A percentile compares a stretch with the other conserved stretches of the same genome.
Evolutionary conservation across 2,888 invertebrate species (phyloP).

Genomic region (Slavum lentiscoides): DNA sequence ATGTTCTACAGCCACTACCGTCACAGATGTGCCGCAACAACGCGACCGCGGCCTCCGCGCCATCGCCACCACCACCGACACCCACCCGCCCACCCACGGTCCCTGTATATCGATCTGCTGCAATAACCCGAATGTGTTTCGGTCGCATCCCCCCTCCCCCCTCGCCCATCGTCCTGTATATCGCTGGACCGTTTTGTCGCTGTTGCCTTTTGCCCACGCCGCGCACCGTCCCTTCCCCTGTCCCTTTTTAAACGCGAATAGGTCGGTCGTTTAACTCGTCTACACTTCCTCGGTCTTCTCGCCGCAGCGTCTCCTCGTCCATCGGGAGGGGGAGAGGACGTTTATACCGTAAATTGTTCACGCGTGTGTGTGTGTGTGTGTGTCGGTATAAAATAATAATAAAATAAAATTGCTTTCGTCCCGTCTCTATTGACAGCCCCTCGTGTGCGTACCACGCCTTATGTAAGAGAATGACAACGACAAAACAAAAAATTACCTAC

Average conservation of each 20-base stretch:
- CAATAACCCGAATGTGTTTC: conserved; percentile 49
- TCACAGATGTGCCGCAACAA: too few relatives aligned
- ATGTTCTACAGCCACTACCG: too few relatives aligned
- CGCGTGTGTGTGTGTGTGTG: too few relatives aligned
- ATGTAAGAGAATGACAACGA: too few relatives aligned
- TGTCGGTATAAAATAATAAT: too few relatives aligned
- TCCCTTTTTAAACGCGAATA: not conserved
- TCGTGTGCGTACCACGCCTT: too few relatives aligned
- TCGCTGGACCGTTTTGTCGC: conserved; percentile 29
- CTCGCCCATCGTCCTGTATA: not conserved
- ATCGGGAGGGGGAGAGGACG: too few relatives aligned
- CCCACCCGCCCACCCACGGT: not conserved
- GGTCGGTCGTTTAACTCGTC: not conserved
- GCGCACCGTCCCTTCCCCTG: not conserved
- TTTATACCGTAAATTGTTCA: too few relatives aligned
- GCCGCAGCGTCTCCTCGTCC: too few relatives aligned
- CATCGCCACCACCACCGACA: conserved; percentile 3
- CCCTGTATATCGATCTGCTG: conserved; percentile 45
- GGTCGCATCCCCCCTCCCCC: conserved; percentile 32
- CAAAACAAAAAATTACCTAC: too few relatives aligned
- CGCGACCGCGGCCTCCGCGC: not conserved
- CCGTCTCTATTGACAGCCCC: too few relatives aligned
- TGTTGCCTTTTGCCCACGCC: not conserved
- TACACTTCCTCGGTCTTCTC: not conserved
- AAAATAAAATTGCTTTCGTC: too few relatives aligned